Conservation (phyloP, 2,797 vertebrate species). For the Alauda arvensis region DNA sequence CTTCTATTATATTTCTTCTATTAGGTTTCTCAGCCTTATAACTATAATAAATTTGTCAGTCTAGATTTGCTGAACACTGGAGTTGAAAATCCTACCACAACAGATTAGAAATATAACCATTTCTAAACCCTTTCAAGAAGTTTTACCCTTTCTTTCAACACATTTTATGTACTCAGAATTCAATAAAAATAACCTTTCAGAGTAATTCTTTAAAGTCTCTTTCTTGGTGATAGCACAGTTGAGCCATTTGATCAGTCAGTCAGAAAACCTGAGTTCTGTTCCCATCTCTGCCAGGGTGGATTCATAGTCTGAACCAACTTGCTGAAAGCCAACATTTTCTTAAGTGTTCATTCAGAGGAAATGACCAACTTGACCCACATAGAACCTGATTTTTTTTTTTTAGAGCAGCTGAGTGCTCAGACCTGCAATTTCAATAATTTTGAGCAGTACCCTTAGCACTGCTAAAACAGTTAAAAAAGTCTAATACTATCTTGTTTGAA, state of each 20-base stretch:
- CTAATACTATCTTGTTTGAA: background rate
- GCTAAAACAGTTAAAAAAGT: background rate
- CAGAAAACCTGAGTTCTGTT: background rate
- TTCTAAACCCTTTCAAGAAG: constrained; percentile 58
- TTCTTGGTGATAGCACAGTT: constrained; percentile 16
- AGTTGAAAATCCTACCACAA: constrained; percentile 54
- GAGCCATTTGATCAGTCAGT: constrained; percentile 46
- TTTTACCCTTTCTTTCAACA: constrained; percentile 57
- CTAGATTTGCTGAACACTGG: constrained; percentile 46
- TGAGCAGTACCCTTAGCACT: background rate
- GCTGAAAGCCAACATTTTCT: constrained; percentile 3
- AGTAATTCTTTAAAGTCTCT: constrained; percentile 46
- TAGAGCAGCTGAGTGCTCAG: background rate
- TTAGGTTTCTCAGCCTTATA: constrained; percentile 54
- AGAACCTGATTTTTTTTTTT: constrained; percentile 12
- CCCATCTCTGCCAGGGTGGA: background rate
- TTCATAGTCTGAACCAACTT: background rate
- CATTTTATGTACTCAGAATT: constrained; percentile 58
- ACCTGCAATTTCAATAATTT: constrained; percentile 1
- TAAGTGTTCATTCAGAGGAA: constrained; percentile 7
- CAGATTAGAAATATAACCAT: constrained; percentile 60
- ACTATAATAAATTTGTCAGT: constrained; percentile 68
- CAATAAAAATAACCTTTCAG: constrained; percentile 56
- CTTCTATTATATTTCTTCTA: constrained; percentile 58
- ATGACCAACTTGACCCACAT: background rate